These are phyloP conservation scores for Odontomyia ornata DNA, from an alignment of 2,888 invertebrate genomes.

Conservation along the genomic window DNA sequence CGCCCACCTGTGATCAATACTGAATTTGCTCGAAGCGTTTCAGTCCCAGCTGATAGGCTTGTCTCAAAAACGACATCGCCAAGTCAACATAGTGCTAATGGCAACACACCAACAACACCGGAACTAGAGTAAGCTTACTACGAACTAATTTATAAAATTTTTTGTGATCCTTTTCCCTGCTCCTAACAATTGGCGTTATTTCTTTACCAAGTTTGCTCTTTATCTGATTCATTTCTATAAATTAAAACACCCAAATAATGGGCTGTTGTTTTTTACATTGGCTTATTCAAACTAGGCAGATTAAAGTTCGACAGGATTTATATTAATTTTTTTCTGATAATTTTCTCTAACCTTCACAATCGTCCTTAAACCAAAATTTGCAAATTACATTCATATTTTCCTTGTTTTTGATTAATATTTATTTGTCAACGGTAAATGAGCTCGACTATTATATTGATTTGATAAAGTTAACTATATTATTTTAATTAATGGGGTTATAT, in stretches of 20 bases:
- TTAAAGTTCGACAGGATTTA: neutral
- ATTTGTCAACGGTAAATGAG: neutral
- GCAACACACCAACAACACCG: conserved; percentile 73
- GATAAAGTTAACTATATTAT: too few species aligned
- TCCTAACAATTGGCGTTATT: conserved; percentile 20
- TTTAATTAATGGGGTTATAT: too few species aligned
- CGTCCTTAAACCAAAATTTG: neutral
- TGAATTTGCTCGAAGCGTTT: conserved; percentile 87
- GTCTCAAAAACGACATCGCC: conserved; percentile 61
- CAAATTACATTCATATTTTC: conserved; percentile 1
- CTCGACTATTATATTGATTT: neutral
- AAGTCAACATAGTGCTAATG: conserved; percentile 67
- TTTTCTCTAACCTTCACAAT: neutral
- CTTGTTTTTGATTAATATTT: conserved; percentile 13
- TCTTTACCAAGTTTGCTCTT: neutral
- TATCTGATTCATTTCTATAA: neutral
- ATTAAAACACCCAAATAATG: neutral
- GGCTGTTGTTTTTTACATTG: too few species aligned
- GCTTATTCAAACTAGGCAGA: neutral
- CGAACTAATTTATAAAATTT: neutral
- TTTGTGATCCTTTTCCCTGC: neutral
- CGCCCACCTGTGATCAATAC: conserved; percentile 67
- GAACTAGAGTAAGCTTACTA: conserved; percentile 73
- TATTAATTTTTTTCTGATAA: neutral
- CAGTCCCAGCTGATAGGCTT: conserved; percentile 83